Conservation (phyloP, 2,797 vertebrate genomes). For the Acanthurus tractus region DNA sequence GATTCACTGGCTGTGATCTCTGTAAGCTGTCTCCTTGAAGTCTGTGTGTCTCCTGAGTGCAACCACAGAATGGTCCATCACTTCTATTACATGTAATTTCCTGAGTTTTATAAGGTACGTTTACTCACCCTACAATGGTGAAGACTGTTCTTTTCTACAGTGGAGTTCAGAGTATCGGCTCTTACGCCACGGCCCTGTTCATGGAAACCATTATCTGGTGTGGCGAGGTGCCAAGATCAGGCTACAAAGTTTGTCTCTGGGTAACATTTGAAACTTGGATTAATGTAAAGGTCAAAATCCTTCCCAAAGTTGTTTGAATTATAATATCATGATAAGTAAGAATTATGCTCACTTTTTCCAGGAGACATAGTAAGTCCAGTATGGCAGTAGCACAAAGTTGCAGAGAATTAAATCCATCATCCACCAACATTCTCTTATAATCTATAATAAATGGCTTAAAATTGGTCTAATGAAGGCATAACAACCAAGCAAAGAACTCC, state of each 20-base stretch:
- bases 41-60: slow-evolving; percentile 74
- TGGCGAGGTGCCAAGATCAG: slow-evolving; percentile 71
- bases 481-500: slow-evolving; percentile 52
- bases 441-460: slow-evolving; percentile 50
- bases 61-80: slow-evolving; percentile 80
- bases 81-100: slow-evolving; percentile 83
- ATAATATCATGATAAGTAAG: slow-evolving; percentile 37
- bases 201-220: slow-evolving; percentile 84
- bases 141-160: slow-evolving; percentile 70
- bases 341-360: slow-evolving; percentile 13
- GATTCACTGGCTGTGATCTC: slow-evolving; percentile 79
- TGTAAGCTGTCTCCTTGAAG: slow-evolving; percentile 77
- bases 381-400: slow-evolving; percentile 7
- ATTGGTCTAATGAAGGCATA: slow-evolving; percentile 41
- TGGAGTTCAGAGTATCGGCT: slow-evolving; percentile 63
- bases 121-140: slow-evolving; percentile 76
- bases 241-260: slow-evolving; percentile 64
- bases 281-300: slow-evolving; percentile 55
- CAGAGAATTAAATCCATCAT: slow-evolving; percentile 22
- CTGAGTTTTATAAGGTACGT: slow-evolving; percentile 83
- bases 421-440: slow-evolving; percentile 34
- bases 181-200: slow-evolving; percentile 61
- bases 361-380: slow-evolving; percentile 8
- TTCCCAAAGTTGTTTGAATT: slow-evolving; percentile 53
- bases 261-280: slow-evolving; percentile 66